A percentile compares a stretch with the other conserved stretches of the same genome.
Evolutionary conservation across 2,113 vertebrate genomes (phyloP).

Genomic region (Gymnocephalus cernua): DNA sequence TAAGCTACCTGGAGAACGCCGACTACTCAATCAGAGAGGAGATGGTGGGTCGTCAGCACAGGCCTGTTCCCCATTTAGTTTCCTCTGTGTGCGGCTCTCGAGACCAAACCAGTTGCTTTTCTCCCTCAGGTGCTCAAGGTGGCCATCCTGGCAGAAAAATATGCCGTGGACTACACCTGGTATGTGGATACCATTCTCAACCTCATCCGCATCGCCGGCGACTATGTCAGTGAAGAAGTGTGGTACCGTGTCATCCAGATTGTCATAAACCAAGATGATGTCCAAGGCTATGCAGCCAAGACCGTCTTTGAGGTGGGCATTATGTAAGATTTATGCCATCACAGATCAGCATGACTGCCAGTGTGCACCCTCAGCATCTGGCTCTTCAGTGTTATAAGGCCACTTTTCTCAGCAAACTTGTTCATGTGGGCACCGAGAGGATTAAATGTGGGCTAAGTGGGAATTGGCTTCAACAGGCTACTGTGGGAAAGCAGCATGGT

Average conservation of each 20-base stretch:
- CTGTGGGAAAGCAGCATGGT: too few species aligned
- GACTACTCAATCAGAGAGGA: conserved; percentile 93
- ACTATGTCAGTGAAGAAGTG: conserved; percentile 93
- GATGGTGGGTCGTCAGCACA: conserved; percentile 83
- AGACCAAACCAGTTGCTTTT: not conserved
- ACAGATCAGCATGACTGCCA: not conserved
- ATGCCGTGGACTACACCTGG: conserved; percentile 93
- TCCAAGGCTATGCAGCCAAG: conserved; percentile 92
- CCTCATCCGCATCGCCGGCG: conserved; percentile 91
- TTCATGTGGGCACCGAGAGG: not conserved
- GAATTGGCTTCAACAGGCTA: not conserved
- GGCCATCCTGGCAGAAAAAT: conserved; percentile 91
- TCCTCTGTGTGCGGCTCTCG: not conserved
- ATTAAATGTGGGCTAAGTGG: not conserved
- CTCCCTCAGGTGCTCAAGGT: conserved; percentile 89
- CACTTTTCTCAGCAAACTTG: not conserved
- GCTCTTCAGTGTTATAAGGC: not conserved
- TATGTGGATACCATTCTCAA: conserved; percentile 94
- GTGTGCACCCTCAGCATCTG: not conserved
- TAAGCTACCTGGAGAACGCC: conserved; percentile 90
- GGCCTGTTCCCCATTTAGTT: not conserved
- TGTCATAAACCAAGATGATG: conserved; percentile 90
- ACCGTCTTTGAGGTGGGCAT: conserved; percentile 89
- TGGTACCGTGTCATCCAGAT: conserved; percentile 95
- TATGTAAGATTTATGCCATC: not conserved